Evolutionary conservation across 2,888 invertebrate genomes (phyloP).

Genomic region (Zeuzera pyrina): DNA sequence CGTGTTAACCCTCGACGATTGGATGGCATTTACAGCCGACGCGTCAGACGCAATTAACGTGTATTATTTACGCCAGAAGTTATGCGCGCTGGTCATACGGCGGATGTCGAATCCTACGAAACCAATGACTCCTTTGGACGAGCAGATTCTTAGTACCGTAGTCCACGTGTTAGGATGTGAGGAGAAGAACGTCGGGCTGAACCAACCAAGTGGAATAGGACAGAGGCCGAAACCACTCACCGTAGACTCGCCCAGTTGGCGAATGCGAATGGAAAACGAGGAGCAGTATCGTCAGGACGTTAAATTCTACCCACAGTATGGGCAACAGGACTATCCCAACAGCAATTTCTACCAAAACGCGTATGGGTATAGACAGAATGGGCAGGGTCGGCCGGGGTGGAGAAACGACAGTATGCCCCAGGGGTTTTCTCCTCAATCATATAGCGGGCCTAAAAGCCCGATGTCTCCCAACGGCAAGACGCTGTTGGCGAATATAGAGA

Average conservation of each 20-base stretch:
- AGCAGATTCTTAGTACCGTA: conserved; percentile 77
- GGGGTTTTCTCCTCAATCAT: conserved; percentile 37
- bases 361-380: conserved; percentile 30
- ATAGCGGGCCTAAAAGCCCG: conserved; percentile 39
- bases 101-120: conserved; percentile 75
- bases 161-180: conserved; percentile 79
- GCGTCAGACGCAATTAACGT: conserved; percentile 77
- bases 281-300: conserved; percentile 36
- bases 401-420: conserved; percentile 27
- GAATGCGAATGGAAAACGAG: conserved; percentile 34
- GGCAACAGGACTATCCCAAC: conserved; percentile 28
- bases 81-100: conserved; percentile 78
- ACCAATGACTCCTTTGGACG: conserved; percentile 74
- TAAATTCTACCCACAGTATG: conserved; percentile 33
- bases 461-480: conserved; percentile 51
- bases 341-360: conserved; percentile 34
- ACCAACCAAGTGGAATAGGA: conserved; percentile 82
- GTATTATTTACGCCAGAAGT: conserved; percentile 80
- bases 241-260: conserved; percentile 67
- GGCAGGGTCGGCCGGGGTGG: conserved; percentile 31
- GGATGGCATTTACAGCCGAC: conserved; percentile 81
- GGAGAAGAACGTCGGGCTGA: conserved; percentile 78
- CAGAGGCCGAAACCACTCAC: conserved; percentile 81
- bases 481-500: conserved; percentile 51
- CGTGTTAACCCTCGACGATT: conserved; percentile 78